phyloP scores from a whole-genome alignment of 1,140 invertebrate species.

The Phenacoccus solenopsis region DNA sequence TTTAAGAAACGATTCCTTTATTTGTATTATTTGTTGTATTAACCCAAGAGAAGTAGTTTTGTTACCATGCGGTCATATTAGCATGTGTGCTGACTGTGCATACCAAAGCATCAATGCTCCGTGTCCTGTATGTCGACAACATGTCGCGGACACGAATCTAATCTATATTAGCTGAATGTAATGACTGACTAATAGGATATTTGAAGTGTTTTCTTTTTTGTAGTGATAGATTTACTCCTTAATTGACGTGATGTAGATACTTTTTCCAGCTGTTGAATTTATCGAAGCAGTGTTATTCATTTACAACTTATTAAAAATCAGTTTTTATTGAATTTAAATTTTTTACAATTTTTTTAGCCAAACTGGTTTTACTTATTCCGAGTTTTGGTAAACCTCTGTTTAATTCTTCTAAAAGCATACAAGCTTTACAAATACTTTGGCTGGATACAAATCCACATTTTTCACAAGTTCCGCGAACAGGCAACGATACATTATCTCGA shows the following conservation, averaged over 20 bases:
- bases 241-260: neutral
- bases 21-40: slow-evolving; percentile 56
- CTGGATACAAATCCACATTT: slow-evolving; percentile 93
- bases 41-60: slow-evolving; percentile 49
- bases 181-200: neutral
- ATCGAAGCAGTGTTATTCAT: neutral
- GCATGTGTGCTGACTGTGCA: slow-evolving; percentile 67
- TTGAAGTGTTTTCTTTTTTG: neutral
- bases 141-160: slow-evolving; percentile 47
- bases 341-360: slow-evolving; percentile 45
- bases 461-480: slow-evolving; percentile 62
- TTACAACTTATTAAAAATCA: neutral
- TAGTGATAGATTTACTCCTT: neutral
- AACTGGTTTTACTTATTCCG: slow-evolving; percentile 72
- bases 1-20: slow-evolving; percentile 48
- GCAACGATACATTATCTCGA: slow-evolving; percentile 67
- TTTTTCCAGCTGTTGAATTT: neutral
- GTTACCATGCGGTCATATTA: slow-evolving; percentile 69
- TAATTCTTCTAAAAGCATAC: slow-evolving; percentile 85
- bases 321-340: neutral
- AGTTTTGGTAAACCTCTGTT: slow-evolving; percentile 82
- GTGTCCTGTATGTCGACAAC: slow-evolving; percentile 59
- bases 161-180: slow-evolving; percentile 44
- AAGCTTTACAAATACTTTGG: slow-evolving; percentile 92
- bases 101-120: slow-evolving; percentile 43